These are phyloP conservation scores for Orchesella flavescens DNA, from an alignment of 2,888 invertebrate species.

Conservation along the genomic window DNA sequence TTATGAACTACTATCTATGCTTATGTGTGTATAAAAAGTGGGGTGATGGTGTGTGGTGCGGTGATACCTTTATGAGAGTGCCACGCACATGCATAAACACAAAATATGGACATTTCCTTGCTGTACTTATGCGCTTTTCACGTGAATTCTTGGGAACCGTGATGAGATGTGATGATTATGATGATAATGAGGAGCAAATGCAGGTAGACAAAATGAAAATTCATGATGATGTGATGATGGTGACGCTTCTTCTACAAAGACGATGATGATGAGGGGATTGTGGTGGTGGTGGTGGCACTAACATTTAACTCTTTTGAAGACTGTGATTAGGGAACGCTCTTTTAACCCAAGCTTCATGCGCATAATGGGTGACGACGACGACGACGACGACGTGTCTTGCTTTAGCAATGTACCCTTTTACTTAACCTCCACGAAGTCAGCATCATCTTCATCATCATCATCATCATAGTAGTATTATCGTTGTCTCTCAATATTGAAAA, in stretches of 20 bases:
- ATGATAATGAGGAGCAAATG: slow-evolving; percentile 42
- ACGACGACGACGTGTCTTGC: slow-evolving; percentile 31
- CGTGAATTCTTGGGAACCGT: slow-evolving; percentile 31
- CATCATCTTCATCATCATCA: not conserved
- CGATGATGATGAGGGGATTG: slow-evolving; percentile 3
- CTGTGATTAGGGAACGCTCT: slow-evolving; percentile 24
- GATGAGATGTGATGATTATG: not conserved
- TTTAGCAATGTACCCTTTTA: slow-evolving; percentile 15
- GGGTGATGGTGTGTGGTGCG: not conserved
- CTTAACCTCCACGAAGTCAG: slow-evolving; percentile 15
- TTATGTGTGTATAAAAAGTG: not conserved
- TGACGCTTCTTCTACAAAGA: not conserved
- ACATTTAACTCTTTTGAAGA: not conserved
- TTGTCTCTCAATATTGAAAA: not conserved
- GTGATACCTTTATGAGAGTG: not conserved
- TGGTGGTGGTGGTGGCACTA: slow-evolving; percentile 20
- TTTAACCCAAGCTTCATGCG: slow-evolving; percentile 27
- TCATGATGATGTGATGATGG: slow-evolving; percentile 45
- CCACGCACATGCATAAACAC: not conserved
- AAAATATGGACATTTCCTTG: not conserved
- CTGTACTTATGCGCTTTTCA: slow-evolving; percentile 3
- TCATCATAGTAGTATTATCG: too few species aligned
- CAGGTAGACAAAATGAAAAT: slow-evolving; percentile 45
- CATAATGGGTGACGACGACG: slow-evolving; percentile 11
- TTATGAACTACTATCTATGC: not conserved